phyloP scores from a whole-genome alignment of 2,888 invertebrate genomes.

The Nemotelus pantherinus region DNA sequence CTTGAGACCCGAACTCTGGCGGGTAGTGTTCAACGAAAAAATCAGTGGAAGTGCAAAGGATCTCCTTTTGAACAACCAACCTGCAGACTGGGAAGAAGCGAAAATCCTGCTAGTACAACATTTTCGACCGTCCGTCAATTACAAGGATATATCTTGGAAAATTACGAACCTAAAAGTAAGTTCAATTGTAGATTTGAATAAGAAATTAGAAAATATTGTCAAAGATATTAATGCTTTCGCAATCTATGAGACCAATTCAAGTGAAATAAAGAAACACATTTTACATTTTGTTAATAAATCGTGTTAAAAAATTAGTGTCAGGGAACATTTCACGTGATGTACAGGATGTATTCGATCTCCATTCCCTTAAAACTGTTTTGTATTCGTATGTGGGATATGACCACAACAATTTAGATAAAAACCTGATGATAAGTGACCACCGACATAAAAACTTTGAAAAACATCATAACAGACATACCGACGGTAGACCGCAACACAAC shows the following conservation, averaged over 20 bases:
- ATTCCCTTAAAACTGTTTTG: not conserved
- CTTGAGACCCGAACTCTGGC: not conserved
- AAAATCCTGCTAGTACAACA: not conserved
- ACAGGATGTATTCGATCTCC: not conserved
- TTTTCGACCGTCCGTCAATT: not conserved
- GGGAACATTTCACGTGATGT: conserved; percentile 9
- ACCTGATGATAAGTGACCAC: not conserved
- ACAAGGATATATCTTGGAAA: conserved; percentile 15
- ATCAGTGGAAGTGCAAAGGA: too few species aligned
- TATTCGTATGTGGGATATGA: conserved; percentile 18
- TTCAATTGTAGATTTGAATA: conserved; percentile 4
- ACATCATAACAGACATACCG: not conserved
- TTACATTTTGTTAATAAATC: conserved; percentile 9
- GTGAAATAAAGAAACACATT: conserved; percentile 10
- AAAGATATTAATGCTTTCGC: conserved; percentile 9
- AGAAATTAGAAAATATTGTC: conserved; percentile 6
- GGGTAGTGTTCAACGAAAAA: too few species aligned
- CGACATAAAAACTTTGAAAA: not conserved
- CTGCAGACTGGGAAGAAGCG: not conserved
- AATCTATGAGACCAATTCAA: not conserved
- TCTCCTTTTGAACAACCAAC: not conserved
- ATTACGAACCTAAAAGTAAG: not conserved
- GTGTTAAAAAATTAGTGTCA: conserved; percentile 14
- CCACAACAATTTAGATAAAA: conserved; percentile 16
- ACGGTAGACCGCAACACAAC: not conserved